phyloP scores from a whole-genome alignment of 2,113 vertebrate species.

The Pardalotus punctatus region DNA sequence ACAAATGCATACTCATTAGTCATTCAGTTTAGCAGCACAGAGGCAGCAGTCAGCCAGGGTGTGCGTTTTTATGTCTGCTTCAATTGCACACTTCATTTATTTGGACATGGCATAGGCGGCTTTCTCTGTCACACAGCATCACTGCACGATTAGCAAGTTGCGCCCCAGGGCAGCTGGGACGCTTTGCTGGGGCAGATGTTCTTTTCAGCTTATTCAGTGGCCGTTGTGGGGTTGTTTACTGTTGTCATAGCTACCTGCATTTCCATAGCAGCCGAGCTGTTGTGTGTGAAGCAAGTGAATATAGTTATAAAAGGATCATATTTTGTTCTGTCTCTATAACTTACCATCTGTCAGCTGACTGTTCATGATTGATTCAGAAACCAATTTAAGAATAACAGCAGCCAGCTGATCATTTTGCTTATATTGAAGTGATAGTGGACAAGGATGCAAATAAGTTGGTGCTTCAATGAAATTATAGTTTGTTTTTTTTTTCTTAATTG shows the following conservation, averaged over 20 bases:
- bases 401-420: slow-evolving; percentile 28
- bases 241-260: slow-evolving; percentile 80
- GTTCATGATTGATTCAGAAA: slow-evolving; percentile 68
- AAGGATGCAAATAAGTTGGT: neutral
- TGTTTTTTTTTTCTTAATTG: neutral
- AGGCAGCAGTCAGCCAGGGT: slow-evolving; percentile 66
- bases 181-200: slow-evolving; percentile 81
- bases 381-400: slow-evolving; percentile 64
- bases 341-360: slow-evolving; percentile 80
- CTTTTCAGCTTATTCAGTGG: slow-evolving; percentile 79
- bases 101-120: slow-evolving; percentile 71
- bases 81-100: slow-evolving; percentile 78
- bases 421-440: slow-evolving; percentile 33
- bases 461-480: neutral
- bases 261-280: slow-evolving; percentile 79
- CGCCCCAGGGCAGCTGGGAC: slow-evolving; percentile 76
- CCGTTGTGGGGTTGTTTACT: slow-evolving; percentile 80
- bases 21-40: slow-evolving; percentile 58
- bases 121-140: slow-evolving; percentile 68
- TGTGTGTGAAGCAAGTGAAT: slow-evolving; percentile 76
- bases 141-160: slow-evolving; percentile 66
- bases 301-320: slow-evolving; percentile 83
- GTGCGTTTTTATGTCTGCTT: slow-evolving; percentile 73
- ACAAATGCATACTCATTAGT: slow-evolving; percentile 50
- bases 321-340: slow-evolving; percentile 76